Conservation (phyloP, 2,888 invertebrate genomes). For the Lymantria monacha region DNA sequence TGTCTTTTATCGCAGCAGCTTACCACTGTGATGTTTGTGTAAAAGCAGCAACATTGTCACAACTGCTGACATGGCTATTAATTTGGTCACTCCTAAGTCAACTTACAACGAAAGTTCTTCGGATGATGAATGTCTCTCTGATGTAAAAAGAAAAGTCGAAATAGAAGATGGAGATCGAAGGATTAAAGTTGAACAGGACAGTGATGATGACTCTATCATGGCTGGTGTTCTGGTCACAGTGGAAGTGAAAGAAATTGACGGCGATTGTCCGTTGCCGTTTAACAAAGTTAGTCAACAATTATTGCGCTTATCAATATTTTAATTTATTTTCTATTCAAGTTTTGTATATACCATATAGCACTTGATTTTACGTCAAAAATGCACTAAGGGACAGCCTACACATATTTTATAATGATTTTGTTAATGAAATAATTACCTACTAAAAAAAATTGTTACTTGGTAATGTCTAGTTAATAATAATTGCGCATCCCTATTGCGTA, state of each 20-base stretch:
- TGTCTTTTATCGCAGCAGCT: too few relatives aligned
- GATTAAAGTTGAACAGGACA: conserved; percentile 20
- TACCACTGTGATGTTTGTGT: too few relatives aligned
- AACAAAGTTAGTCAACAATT: conserved; percentile 19
- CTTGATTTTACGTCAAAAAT: too few relatives aligned
- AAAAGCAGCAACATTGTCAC: too few relatives aligned
- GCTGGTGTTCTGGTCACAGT: conserved; percentile 39
- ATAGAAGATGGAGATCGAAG: conserved; percentile 13
- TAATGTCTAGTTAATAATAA: too few relatives aligned
- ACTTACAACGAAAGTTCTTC: conserved; percentile 34
- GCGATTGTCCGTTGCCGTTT: conserved; percentile 32
- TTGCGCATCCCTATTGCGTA: too few relatives aligned
- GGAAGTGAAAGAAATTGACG: conserved; percentile 40
- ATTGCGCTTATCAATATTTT: background rate
- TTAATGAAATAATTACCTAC: too few relatives aligned
- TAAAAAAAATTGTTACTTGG: too few relatives aligned
- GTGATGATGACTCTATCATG: conserved; percentile 35
- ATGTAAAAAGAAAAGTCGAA: conserved; percentile 35
- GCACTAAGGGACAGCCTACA: too few relatives aligned
- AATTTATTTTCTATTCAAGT: background rate
- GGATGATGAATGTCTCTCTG: conserved; percentile 38
- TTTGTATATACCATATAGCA: too few relatives aligned
- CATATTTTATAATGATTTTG: too few relatives aligned
- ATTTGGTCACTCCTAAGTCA: conserved; percentile 19
- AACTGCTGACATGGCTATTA: conserved; percentile 25